Conservation (phyloP, 2,797 vertebrate species). For the Perodicticus potto region DNA sequence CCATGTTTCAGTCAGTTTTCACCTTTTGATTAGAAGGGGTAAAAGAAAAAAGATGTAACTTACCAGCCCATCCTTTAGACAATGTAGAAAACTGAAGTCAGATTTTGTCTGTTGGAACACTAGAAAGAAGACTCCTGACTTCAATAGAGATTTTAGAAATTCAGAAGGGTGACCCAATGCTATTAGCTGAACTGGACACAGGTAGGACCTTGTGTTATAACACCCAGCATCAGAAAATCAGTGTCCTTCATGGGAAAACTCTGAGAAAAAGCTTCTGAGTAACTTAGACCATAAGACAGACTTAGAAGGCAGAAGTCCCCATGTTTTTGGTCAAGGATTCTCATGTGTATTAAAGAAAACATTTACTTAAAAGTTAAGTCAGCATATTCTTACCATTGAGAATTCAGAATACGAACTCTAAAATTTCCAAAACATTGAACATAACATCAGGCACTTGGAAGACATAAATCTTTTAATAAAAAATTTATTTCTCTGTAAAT, state of each 20-base stretch:
- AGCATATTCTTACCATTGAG: constrained; percentile 29
- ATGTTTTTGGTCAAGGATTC: not conserved
- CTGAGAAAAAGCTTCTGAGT: not conserved
- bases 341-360: not conserved
- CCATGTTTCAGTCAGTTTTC: not conserved
- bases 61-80: not conserved
- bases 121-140: not conserved
- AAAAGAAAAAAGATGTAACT: constrained; percentile 33
- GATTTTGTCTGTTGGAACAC: constrained; percentile 28
- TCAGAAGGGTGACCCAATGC: not conserved
- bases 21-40: not conserved
- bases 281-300: not conserved
- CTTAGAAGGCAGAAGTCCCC: not conserved
- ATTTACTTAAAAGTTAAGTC: constrained; percentile 34
- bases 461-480: constrained; percentile 87
- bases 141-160: not conserved
- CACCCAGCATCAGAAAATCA: constrained; percentile 16
- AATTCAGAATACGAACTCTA: not conserved
- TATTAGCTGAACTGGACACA: not conserved
- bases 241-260: not conserved
- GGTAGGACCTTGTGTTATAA: not conserved
- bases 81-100: constrained; percentile 7
- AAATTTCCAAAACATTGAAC: constrained; percentile 49
- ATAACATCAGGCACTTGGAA: constrained; percentile 60
- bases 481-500: constrained; percentile 94